phyloP scores from a whole-genome alignment of 2,888 invertebrate genomes.

The Ornithoptera priamus region DNA sequence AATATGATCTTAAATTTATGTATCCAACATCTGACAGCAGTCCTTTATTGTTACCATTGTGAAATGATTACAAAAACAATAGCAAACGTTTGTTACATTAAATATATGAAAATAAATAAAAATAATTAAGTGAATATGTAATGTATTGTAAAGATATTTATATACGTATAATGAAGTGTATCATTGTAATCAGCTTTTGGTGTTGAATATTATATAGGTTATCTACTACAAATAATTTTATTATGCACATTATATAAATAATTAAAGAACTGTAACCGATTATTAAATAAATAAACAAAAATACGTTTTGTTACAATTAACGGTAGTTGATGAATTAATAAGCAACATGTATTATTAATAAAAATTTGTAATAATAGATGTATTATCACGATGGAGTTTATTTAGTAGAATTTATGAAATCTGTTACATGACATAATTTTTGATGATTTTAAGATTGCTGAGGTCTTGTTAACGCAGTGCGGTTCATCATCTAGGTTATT shows the following conservation, averaged over 20 bases:
- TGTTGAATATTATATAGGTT: conserved; percentile 46
- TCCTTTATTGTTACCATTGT: no score
- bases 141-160: no score
- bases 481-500: neutral
- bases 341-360: neutral
- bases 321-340: neutral
- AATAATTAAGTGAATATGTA: no score
- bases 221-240: conserved; percentile 20
- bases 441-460: neutral
- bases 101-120: no score
- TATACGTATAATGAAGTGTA: conserved; percentile 7
- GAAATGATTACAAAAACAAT: no score
- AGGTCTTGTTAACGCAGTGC: neutral
- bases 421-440: neutral
- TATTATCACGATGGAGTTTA: neutral
- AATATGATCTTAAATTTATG: no score
- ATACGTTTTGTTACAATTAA: neutral
- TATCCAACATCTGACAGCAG: no score
- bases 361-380: neutral
- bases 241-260: conserved; percentile 8
- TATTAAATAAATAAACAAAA: conserved; percentile 6
- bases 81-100: no score
- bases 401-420: neutral
- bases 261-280: conserved; percentile 5
- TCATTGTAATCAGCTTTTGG: conserved; percentile 67